phyloP scores from a whole-genome alignment of 2,113 vertebrate genomes.

The Anhinga anhinga region DNA sequence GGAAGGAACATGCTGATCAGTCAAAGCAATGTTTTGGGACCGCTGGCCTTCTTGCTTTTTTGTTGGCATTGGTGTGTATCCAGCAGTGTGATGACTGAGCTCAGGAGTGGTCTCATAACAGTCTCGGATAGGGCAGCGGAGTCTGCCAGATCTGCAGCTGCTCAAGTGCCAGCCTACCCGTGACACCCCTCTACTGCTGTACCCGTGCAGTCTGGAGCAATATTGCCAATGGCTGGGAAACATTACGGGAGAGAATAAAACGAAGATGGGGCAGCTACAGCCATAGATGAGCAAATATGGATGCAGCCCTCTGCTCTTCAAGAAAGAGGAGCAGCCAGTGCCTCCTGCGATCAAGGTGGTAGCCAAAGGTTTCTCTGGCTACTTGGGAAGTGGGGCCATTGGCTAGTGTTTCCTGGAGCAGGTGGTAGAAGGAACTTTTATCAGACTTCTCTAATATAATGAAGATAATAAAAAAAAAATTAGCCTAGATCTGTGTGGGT shows the following conservation, averaged over 20 bases:
- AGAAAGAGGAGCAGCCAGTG: background rate
- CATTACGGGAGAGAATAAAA: background rate
- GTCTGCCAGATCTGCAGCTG: background rate
- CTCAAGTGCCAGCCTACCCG: background rate
- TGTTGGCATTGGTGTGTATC: background rate
- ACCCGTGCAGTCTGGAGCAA: background rate
- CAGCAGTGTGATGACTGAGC: background rate
- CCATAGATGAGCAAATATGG: accelerated
- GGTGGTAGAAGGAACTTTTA: background rate
- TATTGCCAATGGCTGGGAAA: background rate
- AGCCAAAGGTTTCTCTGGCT: background rate
- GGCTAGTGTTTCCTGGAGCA: background rate
- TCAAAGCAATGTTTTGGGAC: background rate
- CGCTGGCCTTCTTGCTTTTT: background rate
- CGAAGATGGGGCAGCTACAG: background rate
- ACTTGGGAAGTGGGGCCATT: background rate
- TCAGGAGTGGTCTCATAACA: background rate
- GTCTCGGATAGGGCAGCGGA: too few relatives aligned
- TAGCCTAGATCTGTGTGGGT: background rate
- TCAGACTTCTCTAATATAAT: background rate
- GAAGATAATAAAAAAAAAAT: background rate
- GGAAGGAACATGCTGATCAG: accelerated
- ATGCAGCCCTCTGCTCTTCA: background rate
- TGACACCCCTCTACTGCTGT: background rate
- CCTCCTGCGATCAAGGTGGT: background rate